Conservation (phyloP, 2,113 vertebrate species). For the Neotoma lepida region DNA sequence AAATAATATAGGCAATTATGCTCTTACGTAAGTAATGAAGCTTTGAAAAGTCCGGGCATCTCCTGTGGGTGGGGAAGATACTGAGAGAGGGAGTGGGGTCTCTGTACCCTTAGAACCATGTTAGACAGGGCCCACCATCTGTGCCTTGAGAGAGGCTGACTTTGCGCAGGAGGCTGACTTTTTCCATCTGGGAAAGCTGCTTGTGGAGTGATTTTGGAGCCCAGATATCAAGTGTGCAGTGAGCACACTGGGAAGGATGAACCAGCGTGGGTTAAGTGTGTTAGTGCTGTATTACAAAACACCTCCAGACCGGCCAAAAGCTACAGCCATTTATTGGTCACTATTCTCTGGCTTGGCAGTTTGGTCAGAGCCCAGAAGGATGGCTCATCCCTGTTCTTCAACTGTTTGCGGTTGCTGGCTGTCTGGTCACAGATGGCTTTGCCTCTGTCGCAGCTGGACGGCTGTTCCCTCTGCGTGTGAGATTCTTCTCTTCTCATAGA, state of each 20-base stretch:
- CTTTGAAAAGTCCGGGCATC: conserved; percentile 20
- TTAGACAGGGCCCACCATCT: neutral
- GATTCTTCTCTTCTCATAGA: neutral
- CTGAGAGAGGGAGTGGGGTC: rapidly evolving
- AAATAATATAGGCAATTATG: neutral
- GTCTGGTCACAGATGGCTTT: neutral
- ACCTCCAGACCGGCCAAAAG: neutral
- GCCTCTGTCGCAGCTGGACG: neutral
- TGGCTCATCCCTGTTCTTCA: neutral
- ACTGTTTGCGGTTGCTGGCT: neutral
- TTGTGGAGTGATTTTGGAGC: neutral
- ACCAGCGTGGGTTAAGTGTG: neutral
- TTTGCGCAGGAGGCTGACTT: neutral
- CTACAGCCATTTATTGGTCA: neutral
- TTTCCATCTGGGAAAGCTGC: neutral
- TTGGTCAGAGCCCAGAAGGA: neutral
- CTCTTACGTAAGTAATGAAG: conserved; percentile 44
- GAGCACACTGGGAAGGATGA: neutral
- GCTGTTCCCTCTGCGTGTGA: neutral
- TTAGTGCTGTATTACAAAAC: neutral
- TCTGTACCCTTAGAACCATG: neutral
- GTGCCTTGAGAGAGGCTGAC: neutral
- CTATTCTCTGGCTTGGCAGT: neutral
- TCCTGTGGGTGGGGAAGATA: neutral
- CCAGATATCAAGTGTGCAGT: neutral